Percentiles rank a stretch among this genome's conserved stretches.
Evolutionary conservation across 1,140 invertebrate species (phyloP).

Genomic region (Drosophila melanica): DNA sequence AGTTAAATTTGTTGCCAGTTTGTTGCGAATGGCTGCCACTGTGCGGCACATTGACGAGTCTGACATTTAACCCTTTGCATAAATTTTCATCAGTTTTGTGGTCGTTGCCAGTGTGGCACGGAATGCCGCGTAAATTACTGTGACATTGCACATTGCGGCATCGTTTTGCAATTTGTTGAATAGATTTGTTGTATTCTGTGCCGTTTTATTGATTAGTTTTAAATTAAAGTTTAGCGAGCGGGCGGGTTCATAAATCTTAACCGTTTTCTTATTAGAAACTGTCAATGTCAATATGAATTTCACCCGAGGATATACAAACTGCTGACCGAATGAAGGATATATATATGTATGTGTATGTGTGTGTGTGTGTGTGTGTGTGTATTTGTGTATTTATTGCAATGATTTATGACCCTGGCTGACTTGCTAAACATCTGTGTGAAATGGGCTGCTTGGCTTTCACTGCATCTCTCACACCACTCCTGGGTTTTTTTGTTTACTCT

Average conservation of each 20-base stretch:
- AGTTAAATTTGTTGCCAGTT: background rate
- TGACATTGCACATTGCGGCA: conserved; percentile 78
- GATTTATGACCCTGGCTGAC: conserved; percentile 75
- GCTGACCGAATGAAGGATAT: conserved; percentile 52
- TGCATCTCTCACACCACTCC: conserved; percentile 35
- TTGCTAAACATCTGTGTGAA: conserved; percentile 79
- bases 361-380: conserved; percentile 11
- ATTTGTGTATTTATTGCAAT: conserved; percentile 60
- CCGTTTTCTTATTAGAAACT: conserved; percentile 77
- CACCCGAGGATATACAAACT: conserved; percentile 49
- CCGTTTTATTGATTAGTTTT: conserved; percentile 76
- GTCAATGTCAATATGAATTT: conserved; percentile 70
- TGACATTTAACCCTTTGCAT: conserved; percentile 78
- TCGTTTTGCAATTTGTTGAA: conserved; percentile 62
- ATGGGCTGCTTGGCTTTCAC: conserved; percentile 71
- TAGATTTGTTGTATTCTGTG: conserved; percentile 34
- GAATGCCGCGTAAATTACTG: conserved; percentile 75
- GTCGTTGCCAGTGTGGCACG: conserved; percentile 31
- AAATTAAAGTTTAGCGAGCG: conserved; percentile 60
- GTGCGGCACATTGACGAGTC: conserved; percentile 37
- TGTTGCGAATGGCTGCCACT: conserved; percentile 27
- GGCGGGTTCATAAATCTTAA: conserved; percentile 59
- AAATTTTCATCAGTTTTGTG: conserved; percentile 73
- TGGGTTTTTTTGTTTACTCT: conserved; percentile 69
- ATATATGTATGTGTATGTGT: conserved; percentile 21